phyloP scores from a whole-genome alignment of 2,888 invertebrate species.

The Xylocampa areola region DNA sequence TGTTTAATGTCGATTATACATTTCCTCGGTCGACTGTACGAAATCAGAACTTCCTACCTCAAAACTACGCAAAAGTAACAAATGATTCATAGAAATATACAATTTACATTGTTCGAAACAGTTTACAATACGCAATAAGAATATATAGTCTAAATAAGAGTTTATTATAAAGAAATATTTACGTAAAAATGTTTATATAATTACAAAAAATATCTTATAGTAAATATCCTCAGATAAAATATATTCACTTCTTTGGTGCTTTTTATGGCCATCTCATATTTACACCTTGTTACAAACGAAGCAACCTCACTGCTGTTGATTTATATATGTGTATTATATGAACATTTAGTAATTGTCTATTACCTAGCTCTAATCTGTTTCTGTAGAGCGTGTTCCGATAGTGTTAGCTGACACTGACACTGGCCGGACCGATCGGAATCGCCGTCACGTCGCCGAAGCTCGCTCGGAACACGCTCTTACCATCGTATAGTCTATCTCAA shows the following conservation, averaged over 20 bases:
- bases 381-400: conserved; percentile 46
- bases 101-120: conserved; percentile 78
- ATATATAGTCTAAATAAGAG: conserved; percentile 85
- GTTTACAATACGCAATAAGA: conserved; percentile 84
- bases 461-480: conserved; percentile 52
- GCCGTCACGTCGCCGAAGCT: background rate
- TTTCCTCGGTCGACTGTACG: conserved; percentile 57
- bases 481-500: conserved; percentile 63
- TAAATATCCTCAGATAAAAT: conserved; percentile 78
- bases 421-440: background rate
- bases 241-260: conserved; percentile 83
- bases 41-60: conserved; percentile 87
- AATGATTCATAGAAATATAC: conserved; percentile 82
- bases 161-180: conserved; percentile 88
- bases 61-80: conserved; percentile 82
- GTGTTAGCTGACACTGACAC: background rate
- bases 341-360: conserved; percentile 64
- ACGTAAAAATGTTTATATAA: conserved; percentile 82
- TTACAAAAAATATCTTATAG: conserved; percentile 80
- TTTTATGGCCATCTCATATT: conserved; percentile 83
- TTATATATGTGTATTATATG: conserved; percentile 72
- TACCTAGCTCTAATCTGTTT: conserved; percentile 71
- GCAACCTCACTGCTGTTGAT: conserved; percentile 77
- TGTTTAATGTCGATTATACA: conserved; percentile 58
- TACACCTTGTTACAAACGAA: conserved; percentile 81